Base-by-base conservation (phyloP, 23 tunicate species). In the Halocynthia aurantium region DNA sequence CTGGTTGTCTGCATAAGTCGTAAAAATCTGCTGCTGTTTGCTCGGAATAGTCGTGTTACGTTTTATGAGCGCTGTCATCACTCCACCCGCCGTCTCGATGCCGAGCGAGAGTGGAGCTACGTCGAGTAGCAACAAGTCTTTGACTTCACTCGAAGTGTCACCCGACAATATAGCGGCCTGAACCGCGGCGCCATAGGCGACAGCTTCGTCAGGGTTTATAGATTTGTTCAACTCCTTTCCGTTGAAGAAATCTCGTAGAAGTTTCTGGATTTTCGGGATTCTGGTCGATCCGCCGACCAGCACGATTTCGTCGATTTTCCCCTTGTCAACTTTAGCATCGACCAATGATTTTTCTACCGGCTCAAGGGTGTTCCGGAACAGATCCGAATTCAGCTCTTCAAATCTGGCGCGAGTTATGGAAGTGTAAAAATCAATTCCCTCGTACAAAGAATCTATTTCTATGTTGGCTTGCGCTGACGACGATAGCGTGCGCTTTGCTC, bases 161-260 rank as follows among this genome's bases (percentile, higher is more conserved):
- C 95, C 95, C 0, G 86, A 78, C 21, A 93, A 77, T 53, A 93
- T 83, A n/a, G 98, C 98, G 22, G 95, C 96, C 67, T 95, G 99
- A 12, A 95, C 87, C 20, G 99, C 99, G 52, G 99, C 99, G 13
- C 99, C 99, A 53, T 95, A 95, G 0, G 99, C 99, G 4, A 95
- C 99, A 49, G 99, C 91, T 62, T 95, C 99, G 82, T 95, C 99
- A 0, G 99, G 99, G 65, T 95, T 95, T 73, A 93, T 87, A 19
- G 94, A 89, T 76, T 87, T 87, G 84, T 81, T 84, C 72, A 88
- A 86, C 15, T 82, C 91, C 52, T 88, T 95, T 67, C 88, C 99
- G 77, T 87, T 93, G 81, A 95, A 95, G 77, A 79, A 94, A 40
- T 89, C 99, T 67, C 78, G 81, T 17, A 95, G 82, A 51, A 95